Evolutionary conservation across 30 jellyfish, hydroid and myxozoan genomes (phyloP).

Genomic region (Cassiopea xamachana): DNA sequence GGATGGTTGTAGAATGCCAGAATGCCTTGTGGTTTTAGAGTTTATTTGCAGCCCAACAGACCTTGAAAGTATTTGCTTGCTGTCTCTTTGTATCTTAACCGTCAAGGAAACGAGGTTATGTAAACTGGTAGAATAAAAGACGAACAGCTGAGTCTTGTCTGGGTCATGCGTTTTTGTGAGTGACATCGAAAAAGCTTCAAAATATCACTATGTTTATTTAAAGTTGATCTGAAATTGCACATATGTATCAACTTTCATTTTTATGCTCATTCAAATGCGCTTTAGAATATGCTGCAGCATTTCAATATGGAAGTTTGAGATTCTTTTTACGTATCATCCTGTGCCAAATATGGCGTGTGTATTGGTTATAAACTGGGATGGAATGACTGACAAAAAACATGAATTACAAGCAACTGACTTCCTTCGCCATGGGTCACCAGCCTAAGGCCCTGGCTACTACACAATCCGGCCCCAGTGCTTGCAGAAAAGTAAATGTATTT

Average conservation of each 20-base stretch:
- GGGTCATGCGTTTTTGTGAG: slow-evolving; percentile 30
- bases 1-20: neutral
- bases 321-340: too few species aligned
- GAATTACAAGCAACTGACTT: too few species aligned
- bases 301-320: neutral
- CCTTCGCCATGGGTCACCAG: too few species aligned
- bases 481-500: too few species aligned
- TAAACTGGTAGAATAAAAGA: neutral
- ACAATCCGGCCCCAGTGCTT: too few species aligned
- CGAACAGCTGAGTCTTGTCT: slow-evolving; percentile 54
- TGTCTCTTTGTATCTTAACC: neutral
- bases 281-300: neutral
- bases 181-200: neutral
- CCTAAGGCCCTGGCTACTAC: too few species aligned
- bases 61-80: slow-evolving; percentile 1
- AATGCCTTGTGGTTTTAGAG: neutral
- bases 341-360: too few species aligned
- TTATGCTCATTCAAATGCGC: neutral
- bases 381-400: too few species aligned
- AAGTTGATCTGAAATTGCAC: neutral
- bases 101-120: slow-evolving; percentile 49
- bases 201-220: neutral
- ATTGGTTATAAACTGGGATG: too few species aligned
- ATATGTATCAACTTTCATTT: neutral
- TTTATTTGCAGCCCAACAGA: neutral